Evolutionary conservation across 2,888 invertebrate species (phyloP), one percentile per base, ranked within the genome.

Genomic region (Arctia plantaginis): DNA sequence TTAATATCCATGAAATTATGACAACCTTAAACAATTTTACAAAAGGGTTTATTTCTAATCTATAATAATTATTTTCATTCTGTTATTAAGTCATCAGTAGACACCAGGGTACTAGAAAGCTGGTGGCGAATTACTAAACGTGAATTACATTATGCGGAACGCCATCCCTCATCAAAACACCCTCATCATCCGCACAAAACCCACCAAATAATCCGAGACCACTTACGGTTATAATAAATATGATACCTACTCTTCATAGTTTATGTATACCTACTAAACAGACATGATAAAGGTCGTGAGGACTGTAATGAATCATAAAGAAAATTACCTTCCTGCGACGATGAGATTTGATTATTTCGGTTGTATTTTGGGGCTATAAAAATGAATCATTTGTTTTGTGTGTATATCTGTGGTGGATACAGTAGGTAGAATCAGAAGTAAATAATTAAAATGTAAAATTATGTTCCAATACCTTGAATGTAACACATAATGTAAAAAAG

Each of bases 111-210:
- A 86, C 84, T 84, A 89, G 84, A 83, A 87, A 83, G 80, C 85
- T 85, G 41, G 84, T 80, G 80, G 86, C 81, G 87, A 88, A 86
- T 88, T 88, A 86, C 83, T 85, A 81, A 85, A 85, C 90, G 90
- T 90, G 91, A 90, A 90, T 93, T 87, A 90, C 88, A 90, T 85
- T 87, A 86, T 89, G 87, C 85, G 87, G 82, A 84, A 86, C 86
- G 73, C 69, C 86, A 83, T 84, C 91, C 91, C 88, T 89, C 88
- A 89, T 93, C 90, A 90, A 90, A 87, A 87, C 87, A 92, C 93
- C 93, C 93, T 93, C 88, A 90, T 93, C 93, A 92, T 84, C 80
- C 82, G 85, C 87, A 90, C 86, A 89, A 90, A 89, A 88, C 88
- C 87, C 84, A 87, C 86, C 86, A 87, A 89, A 90, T 88, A 87